A percentile compares a stretch with the other conserved stretches of the same genome.
These are phyloP conservation scores for Aythya baeri DNA, from an alignment of 2,113 vertebrate genomes.

Conservation along the genomic window DNA sequence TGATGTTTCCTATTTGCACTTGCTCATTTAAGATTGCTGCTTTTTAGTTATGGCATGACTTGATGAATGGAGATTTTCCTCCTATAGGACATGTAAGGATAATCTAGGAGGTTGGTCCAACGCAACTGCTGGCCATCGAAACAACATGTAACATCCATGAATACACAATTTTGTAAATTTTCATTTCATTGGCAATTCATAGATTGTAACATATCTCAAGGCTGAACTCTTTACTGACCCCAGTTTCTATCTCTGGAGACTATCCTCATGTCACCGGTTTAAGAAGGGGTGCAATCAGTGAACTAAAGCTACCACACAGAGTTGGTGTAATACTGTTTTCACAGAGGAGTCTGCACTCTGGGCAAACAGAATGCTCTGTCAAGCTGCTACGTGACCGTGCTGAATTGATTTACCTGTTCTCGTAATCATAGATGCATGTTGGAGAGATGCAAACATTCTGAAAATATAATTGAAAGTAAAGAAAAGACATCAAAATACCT, in stretches of 20 bases:
- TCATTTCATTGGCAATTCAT: neutral
- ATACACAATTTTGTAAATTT: no score
- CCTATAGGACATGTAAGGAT: neutral
- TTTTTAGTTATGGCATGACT: neutral
- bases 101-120: neutral
- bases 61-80: neutral
- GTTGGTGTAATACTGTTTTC: neutral
- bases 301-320: neutral
- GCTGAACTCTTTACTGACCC: neutral
- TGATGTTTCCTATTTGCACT: neutral
- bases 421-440: neutral
- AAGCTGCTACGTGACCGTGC: neutral
- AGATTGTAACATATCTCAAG: neutral
- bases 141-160: neutral
- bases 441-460: neutral
- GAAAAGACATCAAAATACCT: neutral
- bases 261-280: neutral
- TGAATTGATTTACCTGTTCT: neutral
- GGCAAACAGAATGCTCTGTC: neutral
- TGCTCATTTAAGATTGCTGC: accelerated
- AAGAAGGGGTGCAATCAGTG: neutral
- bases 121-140: neutral
- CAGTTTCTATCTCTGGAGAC: neutral
- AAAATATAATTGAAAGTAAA: neutral
- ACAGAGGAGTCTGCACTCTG: neutral